Evolutionary conservation across 1,140 invertebrate species (phyloP), one percentile per base, ranked within the genome.

Genomic region (Drosophila tani): DNA sequence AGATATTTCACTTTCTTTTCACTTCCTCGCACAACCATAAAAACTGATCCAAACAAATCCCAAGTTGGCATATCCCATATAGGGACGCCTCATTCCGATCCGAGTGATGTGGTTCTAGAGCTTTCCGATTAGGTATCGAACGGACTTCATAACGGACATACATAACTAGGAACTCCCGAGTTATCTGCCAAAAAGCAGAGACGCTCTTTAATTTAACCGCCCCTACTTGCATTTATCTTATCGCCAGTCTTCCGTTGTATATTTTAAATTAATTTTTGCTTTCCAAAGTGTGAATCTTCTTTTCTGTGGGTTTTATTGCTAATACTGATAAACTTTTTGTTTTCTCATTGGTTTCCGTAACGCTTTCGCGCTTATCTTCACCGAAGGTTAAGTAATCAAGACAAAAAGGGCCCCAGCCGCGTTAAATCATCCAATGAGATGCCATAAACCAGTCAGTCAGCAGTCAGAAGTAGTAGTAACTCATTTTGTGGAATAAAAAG

Each of bases 221-320:
- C 27, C 63, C 57, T 43, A 47, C 63, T 46, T 46, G 29, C 56
- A 56, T n/a, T 41, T 66, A 74, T 73, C 75, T 64, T 88, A 87
- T 87, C 83, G 77, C 47, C 57, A 71, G 38, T 19, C 70, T 55
- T 75, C 57, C 76, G 65, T 47, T 65, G 59, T 78, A 45, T 64
- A 65, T 67, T 87, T 57, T 75, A 84, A 87, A 86, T 86, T 86
- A 86, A 83, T 88, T 50, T 55, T 69, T 27, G 11, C 41, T 40
- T 35, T 49, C 56, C 51, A 57, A 15, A 46, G 12, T 14, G 32
- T 32, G 46, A 59, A 59, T 70, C 63, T 68, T 55, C 50, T 24
- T 47, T 47, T 32, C 24, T 14, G 47, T 46, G 43, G 47, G 19
- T 29, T 43, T 40, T 29, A 32, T 45, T 17, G 47, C 49, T 27